A percentile compares a stretch with the other conserved stretches of the same genome.
phyloP scores from a whole-genome alignment of 1,140 invertebrate species.

The Coptotermes formosanus region DNA sequence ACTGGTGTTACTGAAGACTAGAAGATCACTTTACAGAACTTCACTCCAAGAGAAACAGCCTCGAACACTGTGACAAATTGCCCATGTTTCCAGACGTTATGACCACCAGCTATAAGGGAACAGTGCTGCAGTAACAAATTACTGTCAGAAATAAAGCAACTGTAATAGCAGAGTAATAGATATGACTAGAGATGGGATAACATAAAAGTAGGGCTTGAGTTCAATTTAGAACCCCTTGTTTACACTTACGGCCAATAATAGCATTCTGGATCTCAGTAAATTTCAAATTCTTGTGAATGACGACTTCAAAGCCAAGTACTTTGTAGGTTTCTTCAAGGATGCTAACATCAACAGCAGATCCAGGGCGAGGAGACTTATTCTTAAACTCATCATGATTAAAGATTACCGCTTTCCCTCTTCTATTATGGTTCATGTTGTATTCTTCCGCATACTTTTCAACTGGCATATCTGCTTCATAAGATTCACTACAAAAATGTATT shows the following conservation, averaged over 20 bases:
- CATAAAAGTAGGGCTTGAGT: too few species aligned
- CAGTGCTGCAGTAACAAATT: too few species aligned
- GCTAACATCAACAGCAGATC: constrained; percentile 42
- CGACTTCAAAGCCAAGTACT: constrained; percentile 44
- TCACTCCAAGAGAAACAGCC: too few species aligned
- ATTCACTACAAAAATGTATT: neutral
- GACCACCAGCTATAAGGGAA: too few species aligned
- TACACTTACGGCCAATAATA: constrained; percentile 42
- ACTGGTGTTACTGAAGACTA: too few species aligned
- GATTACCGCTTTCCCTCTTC: constrained; percentile 53
- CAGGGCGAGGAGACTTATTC: constrained; percentile 39
- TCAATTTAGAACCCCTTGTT: neutral
- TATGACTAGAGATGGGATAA: too few species aligned
- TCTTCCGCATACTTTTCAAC: constrained; percentile 36
- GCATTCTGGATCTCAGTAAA: constrained; percentile 40
- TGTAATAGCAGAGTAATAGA: too few species aligned
- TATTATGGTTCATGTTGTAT: constrained; percentile 53
- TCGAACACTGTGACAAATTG: too few species aligned
- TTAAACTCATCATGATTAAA: constrained; percentile 53
- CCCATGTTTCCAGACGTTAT: too few species aligned
- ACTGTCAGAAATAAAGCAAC: too few species aligned
- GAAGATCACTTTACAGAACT: too few species aligned
- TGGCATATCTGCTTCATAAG: constrained; percentile 34
- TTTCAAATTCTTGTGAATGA: constrained; percentile 40
- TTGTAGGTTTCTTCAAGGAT: constrained; percentile 43